Conservation (phyloP, 2,888 invertebrate species). For the Pachydiplax longipennis region DNA sequence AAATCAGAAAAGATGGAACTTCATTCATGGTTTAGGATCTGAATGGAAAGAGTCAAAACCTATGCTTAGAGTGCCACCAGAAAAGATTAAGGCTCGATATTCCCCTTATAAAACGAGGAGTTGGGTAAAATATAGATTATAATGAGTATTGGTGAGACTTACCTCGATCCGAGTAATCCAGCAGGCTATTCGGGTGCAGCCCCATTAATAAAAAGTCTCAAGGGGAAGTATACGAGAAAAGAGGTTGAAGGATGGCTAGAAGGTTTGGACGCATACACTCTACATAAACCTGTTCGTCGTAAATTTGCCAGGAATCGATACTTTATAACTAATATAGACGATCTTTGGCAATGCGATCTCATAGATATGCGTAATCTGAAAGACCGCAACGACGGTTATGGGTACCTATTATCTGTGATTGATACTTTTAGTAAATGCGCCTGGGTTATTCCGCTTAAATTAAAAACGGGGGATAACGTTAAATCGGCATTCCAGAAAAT, state of each 20-base stretch:
- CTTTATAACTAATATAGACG: not conserved
- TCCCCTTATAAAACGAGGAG: not conserved
- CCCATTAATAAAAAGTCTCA: not conserved
- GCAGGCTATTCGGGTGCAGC: not conserved
- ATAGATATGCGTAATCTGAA: not conserved
- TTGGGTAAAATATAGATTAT: too few species aligned
- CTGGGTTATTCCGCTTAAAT: too few species aligned
- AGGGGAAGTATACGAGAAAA: not conserved
- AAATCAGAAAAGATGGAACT: not conserved
- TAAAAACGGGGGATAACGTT: too few species aligned
- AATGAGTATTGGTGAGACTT: not conserved
- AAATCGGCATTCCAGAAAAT: too few species aligned
- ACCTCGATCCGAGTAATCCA: not conserved
- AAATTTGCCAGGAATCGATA: not conserved
- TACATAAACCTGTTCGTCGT: not conserved
- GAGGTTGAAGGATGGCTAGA: not conserved
- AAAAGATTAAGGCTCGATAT: not conserved
- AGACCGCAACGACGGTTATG: too few species aligned
- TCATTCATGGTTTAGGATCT: too few species aligned
- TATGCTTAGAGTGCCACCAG: too few species aligned
- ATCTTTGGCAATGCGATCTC: not conserved
- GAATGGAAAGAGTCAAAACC: not conserved
- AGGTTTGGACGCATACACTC: not conserved
- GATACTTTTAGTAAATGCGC: constrained; percentile 7
- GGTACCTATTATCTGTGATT: not conserved